phyloP scores from a whole-genome alignment of 2,888 invertebrate genomes.

The Perizoma flavofasciatum region DNA sequence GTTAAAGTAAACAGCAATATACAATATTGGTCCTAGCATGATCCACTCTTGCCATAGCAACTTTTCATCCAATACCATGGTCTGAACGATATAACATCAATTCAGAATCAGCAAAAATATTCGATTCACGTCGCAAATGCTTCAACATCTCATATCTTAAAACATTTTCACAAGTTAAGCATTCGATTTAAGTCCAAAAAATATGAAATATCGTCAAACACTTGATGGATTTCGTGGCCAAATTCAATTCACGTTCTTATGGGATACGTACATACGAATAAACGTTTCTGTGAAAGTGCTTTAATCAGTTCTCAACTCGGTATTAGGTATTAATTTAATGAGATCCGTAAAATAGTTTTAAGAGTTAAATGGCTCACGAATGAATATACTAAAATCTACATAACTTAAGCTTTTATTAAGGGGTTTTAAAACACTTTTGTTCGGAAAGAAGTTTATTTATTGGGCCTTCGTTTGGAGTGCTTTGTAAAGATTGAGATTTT shows the following conservation, averaged over 20 bases:
- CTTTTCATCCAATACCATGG: neutral
- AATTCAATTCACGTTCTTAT: conserved; percentile 22
- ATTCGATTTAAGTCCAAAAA: conserved; percentile 30
- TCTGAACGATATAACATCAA: neutral
- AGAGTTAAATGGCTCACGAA: conserved; percentile 28
- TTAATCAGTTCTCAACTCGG: conserved; percentile 8
- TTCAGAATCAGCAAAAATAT: conserved; percentile 12
- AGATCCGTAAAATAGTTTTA: neutral
- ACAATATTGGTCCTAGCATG: too few relatives aligned
- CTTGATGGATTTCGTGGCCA: conserved; percentile 19
- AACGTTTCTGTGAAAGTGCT: conserved; percentile 22
- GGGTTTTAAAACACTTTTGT: too few relatives aligned
- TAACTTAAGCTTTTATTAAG: too few relatives aligned
- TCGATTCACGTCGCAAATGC: conserved; percentile 16
- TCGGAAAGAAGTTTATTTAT: too few relatives aligned
- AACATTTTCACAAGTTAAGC: conserved; percentile 22
- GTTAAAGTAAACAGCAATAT: too few relatives aligned
- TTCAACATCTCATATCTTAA: conserved; percentile 18
- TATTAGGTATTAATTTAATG: conserved; percentile 20
- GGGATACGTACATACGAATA: conserved; percentile 26
- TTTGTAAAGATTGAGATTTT: too few relatives aligned
- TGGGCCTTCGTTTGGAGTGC: too few relatives aligned
- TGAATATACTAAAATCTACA: neutral
- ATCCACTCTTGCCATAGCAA: conserved; percentile 3
- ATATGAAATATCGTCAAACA: conserved; percentile 36